Percentiles rank a stretch among this genome's conserved stretches.
Conservation (phyloP, 1,140 invertebrate species). For the Sitobion miscanthi region DNA sequence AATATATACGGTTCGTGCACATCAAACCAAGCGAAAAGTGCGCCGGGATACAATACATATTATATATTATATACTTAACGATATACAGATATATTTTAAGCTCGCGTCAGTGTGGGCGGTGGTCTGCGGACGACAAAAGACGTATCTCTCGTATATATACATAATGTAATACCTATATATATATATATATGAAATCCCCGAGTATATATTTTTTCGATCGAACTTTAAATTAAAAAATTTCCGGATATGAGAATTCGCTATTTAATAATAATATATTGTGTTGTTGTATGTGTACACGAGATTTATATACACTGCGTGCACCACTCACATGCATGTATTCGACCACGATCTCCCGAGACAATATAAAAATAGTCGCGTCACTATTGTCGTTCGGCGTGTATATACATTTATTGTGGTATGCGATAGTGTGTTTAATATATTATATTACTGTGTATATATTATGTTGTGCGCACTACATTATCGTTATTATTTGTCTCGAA, state of each 20-base stretch:
- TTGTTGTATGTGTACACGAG: not conserved
- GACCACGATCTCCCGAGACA: not conserved
- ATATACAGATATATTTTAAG: not conserved
- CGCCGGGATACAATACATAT: not conserved
- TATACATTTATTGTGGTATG: too few species aligned
- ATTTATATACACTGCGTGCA: not conserved
- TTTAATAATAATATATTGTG: not conserved
- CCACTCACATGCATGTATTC: not conserved
- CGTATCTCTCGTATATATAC: not conserved
- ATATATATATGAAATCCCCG: not conserved
- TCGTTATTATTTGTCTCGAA: not conserved
- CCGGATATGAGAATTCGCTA: not conserved
- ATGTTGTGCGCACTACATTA: too few species aligned
- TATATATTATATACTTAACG: too few species aligned
- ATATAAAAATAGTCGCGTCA: too few species aligned
- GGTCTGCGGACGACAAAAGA: not conserved
- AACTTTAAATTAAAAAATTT: conserved; percentile 43
- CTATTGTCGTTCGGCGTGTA: too few species aligned
- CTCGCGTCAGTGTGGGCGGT: too few species aligned
- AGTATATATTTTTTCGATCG: not conserved
- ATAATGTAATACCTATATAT: not conserved
- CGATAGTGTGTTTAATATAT: too few species aligned
- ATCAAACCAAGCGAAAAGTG: conserved; percentile 1
- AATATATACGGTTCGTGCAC: conserved; percentile 1
- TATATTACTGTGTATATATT: not conserved